Percentiles rank a stretch among this genome's conserved stretches.
Conservation (phyloP, 2,888 invertebrate species). For the Trichacis sp. region DNA sequence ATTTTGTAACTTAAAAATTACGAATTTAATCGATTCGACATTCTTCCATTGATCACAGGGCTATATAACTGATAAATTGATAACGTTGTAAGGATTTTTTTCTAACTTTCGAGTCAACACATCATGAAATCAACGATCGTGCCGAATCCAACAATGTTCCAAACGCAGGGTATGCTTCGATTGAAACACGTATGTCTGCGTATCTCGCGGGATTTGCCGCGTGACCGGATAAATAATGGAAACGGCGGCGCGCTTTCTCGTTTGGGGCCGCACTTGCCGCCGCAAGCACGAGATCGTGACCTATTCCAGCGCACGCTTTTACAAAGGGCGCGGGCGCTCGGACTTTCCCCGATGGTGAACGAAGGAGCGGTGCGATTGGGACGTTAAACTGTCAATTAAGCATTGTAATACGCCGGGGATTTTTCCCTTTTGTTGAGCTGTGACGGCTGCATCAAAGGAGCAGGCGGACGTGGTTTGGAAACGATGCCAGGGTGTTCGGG, state of each 20-base stretch:
- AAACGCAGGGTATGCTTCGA: conserved; percentile 49
- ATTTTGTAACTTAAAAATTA: too few species aligned
- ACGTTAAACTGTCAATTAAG: conserved; percentile 39
- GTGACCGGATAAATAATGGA: conserved; percentile 63
- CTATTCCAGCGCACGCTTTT: conserved; percentile 41
- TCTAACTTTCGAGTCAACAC: too few species aligned
- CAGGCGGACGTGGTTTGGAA: too few species aligned
- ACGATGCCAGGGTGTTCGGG: too few species aligned
- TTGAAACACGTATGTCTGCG: conserved; percentile 58
- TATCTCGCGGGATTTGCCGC: conserved; percentile 57
- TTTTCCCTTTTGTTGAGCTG: conserved; percentile 21
- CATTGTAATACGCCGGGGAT: conserved; percentile 6
- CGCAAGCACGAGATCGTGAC: conserved; percentile 48
- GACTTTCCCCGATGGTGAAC: conserved; percentile 33
- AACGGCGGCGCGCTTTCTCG: conserved; percentile 44
- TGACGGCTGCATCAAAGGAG: too few species aligned
- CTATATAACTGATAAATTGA: too few species aligned
- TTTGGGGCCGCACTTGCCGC: conserved; percentile 42
- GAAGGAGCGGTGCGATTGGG: conserved; percentile 47
- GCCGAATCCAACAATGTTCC: too few species aligned
- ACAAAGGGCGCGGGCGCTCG: conserved; percentile 37
- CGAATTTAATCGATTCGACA: too few species aligned
- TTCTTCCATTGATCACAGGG: too few species aligned
- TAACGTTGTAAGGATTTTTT: too few species aligned
- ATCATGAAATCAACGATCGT: too few species aligned